These are phyloP conservation scores for Gryllus bimaculatus DNA, from an alignment of 1,140 invertebrate genomes.

Conservation along the genomic window DNA sequence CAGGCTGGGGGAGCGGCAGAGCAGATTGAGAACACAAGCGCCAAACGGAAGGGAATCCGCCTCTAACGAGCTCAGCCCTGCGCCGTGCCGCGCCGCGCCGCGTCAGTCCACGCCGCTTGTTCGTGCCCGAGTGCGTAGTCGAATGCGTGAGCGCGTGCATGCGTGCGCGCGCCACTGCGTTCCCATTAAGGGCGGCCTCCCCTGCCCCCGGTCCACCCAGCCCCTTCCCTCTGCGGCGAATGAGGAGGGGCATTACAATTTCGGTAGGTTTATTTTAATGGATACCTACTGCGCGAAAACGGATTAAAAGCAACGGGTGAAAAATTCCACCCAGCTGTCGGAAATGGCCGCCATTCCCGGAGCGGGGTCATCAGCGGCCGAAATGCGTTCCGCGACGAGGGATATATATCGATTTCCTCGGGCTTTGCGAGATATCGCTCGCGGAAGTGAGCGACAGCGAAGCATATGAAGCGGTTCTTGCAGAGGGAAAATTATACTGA, in stretches of 20 bases:
- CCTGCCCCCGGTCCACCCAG: no score
- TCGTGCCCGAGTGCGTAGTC: background rate
- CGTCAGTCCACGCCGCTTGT: background rate
- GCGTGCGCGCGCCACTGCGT: background rate
- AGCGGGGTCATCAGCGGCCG: background rate
- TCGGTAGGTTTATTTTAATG: background rate
- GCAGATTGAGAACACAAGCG: no score
- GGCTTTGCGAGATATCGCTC: background rate
- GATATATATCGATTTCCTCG: background rate
- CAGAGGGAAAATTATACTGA: background rate
- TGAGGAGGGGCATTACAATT: background rate
- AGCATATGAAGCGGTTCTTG: background rate
- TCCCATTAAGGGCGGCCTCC: background rate
- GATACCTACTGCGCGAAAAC: background rate
- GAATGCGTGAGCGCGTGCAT: background rate
- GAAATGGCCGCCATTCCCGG: background rate
- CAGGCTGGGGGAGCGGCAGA: no score
- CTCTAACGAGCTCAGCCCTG: no score
- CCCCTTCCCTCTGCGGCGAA: no score
- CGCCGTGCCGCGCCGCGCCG: no score
- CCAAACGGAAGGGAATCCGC: no score
- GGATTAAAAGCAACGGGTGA: conserved; percentile 1
- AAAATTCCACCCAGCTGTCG: background rate
- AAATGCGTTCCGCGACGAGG: background rate
- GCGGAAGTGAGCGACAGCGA: background rate